Evolutionary conservation across 1,140 invertebrate genomes (phyloP).

Genomic region (Leguminivora glycinivorella): DNA sequence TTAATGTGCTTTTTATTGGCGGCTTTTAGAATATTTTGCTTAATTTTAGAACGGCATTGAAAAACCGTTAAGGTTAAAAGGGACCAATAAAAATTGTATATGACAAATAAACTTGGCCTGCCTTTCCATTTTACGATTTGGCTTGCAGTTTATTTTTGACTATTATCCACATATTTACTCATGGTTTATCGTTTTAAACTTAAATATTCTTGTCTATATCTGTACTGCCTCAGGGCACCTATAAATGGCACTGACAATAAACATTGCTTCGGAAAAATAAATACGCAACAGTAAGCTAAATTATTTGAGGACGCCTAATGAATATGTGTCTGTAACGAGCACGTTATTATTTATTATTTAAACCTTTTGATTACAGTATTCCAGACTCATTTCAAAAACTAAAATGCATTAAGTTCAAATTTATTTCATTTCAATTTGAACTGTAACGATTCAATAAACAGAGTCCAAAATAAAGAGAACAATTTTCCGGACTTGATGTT

Average conservation of each 20-base stretch:
- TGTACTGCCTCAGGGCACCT: neutral
- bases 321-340: slow-evolving; percentile 9
- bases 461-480: neutral
- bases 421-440: neutral
- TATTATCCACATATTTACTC: neutral
- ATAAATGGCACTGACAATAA: neutral
- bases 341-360: slow-evolving; percentile 8
- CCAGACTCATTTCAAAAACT: neutral
- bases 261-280: neutral
- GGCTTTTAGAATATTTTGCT: slow-evolving; percentile 41
- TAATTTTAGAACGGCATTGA: slow-evolving; percentile 33
- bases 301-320: slow-evolving; percentile 14
- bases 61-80: slow-evolving; percentile 41
- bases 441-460: neutral
- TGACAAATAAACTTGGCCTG: neutral
- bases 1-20: slow-evolving; percentile 42
- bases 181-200: neutral
- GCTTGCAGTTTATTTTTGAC: neutral
- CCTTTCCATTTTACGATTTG: neutral
- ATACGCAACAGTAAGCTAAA: neutral
- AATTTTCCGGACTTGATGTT: neutral
- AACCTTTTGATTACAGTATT: slow-evolving; percentile 10
- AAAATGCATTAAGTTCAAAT: neutral
- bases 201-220: neutral
- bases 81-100: neutral